Evolutionary conservation across 2,888 invertebrate species (phyloP).

Genomic region (Chironomus riparius): DNA sequence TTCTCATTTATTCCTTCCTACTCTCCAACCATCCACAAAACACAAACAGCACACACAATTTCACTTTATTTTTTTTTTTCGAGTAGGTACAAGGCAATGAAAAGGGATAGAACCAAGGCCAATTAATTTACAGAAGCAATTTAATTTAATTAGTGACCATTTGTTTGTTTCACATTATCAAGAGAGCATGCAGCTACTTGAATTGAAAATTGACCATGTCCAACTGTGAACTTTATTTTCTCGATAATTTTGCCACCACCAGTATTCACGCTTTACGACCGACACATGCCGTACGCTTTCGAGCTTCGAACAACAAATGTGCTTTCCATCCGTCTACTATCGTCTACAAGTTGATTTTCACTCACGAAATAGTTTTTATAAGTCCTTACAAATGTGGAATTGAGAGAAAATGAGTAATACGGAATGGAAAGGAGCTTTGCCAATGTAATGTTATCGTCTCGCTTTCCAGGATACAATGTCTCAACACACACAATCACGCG

Average conservation of each 20-base stretch:
- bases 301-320: slow-evolving; percentile 24
- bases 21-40: too few relatives aligned
- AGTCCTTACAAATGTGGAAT: background rate
- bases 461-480: background rate
- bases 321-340: background rate
- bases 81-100: too few relatives aligned
- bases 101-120: background rate
- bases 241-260: background rate
- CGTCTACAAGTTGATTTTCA: slow-evolving; percentile 19
- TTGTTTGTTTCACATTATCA: background rate
- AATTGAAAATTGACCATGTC: slow-evolving; percentile 12
- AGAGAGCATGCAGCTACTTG: background rate
- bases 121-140: slow-evolving; percentile 10
- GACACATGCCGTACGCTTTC: slow-evolving; percentile 17
- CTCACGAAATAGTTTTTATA: background rate
- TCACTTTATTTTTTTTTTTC: too few relatives aligned
- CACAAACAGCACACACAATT: too few relatives aligned
- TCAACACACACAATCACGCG: background rate
- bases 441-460: background rate
- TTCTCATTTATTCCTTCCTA: background rate
- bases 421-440: background rate
- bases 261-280: background rate
- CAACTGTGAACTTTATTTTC: background rate
- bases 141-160: slow-evolving; percentile 9
- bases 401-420: background rate